phyloP scores from a whole-genome alignment of 2,797 vertebrate species.

The Varecia variegata region DNA sequence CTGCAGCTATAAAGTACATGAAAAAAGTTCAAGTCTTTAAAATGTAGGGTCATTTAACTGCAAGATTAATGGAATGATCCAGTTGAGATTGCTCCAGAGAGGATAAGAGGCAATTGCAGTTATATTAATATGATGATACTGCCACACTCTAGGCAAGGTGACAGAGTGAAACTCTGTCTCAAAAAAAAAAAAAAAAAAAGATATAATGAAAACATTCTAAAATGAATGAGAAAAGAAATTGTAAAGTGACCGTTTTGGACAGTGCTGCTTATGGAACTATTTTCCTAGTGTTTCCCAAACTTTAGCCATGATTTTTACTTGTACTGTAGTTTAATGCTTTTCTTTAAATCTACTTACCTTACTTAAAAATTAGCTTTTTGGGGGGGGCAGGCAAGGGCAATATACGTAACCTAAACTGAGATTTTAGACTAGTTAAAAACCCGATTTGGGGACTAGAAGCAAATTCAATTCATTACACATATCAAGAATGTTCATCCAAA shows the following conservation, averaged over 20 bases:
- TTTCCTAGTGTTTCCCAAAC: neutral
- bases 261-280: neutral
- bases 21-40: neutral
- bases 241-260: neutral
- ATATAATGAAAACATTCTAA: neutral
- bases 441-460: neutral
- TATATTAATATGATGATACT: too few species aligned
- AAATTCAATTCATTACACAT: neutral
- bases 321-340: neutral
- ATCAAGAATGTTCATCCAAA: neutral
- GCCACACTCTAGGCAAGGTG: too few species aligned
- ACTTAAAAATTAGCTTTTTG: neutral
- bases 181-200: too few species aligned
- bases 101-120: neutral
- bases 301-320: neutral
- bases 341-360: neutral
- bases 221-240: conserved; percentile 18
- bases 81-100: neutral
- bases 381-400: too few species aligned
- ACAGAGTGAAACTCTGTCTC: too few species aligned
- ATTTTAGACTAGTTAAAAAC: neutral
- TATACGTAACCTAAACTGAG: neutral
- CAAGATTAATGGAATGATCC: neutral
- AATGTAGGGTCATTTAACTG: neutral
- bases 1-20: neutral